Evolutionary conservation across 2,113 vertebrate species (phyloP).

Genomic region (Canis aureus): DNA sequence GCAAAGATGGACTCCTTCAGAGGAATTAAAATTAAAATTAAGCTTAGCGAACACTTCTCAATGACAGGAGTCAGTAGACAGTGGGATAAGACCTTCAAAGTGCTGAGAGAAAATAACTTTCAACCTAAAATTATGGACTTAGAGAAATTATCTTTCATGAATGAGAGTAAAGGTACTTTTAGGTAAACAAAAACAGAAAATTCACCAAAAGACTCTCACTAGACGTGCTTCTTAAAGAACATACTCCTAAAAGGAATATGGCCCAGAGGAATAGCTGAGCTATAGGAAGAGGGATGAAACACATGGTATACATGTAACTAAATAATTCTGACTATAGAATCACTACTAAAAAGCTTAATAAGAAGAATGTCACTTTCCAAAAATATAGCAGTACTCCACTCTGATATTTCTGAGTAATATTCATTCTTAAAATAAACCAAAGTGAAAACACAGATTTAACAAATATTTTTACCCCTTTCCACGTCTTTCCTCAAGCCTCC

Average conservation of each 20-base stretch:
- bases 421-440: constrained; percentile 21
- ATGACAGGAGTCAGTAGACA: not conserved
- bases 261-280: not conserved
- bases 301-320: not conserved
- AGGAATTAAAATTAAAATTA: constrained; percentile 28
- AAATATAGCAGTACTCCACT: not conserved
- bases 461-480: not conserved
- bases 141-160: not conserved
- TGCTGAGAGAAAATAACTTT: not conserved
- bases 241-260: not conserved
- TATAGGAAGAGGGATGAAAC: not conserved
- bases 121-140: not conserved
- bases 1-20: constrained; percentile 1
- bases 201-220: not conserved
- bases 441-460: not conserved
- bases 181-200: not conserved
- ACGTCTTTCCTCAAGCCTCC: not conserved
- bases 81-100: not conserved
- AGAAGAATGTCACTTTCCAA: not conserved
- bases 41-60: not conserved
- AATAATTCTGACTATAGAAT: not conserved
- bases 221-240: not conserved
- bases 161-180: not conserved
- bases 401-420: not conserved
- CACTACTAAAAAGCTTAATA: not conserved